Conservation (phyloP, 2,113 vertebrate species). For the Lagopus leucura region DNA sequence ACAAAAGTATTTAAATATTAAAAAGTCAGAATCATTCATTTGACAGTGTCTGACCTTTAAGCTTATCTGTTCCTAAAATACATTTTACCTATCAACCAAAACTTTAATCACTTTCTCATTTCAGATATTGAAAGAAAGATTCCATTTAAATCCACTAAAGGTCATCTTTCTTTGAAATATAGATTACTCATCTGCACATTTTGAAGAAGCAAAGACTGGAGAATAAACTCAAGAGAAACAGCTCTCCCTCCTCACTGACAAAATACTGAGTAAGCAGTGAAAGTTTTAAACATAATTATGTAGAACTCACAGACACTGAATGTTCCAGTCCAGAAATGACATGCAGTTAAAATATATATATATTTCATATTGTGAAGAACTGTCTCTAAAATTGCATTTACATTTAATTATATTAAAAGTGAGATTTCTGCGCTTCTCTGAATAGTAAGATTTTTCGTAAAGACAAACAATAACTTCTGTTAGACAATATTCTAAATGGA, state of each 20-base stretch:
- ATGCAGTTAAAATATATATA: not conserved
- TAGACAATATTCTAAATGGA: not conserved
- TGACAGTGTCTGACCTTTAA: conserved; percentile 82
- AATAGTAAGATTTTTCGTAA: not conserved
- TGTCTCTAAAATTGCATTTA: conserved; percentile 18
- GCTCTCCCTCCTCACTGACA: conserved; percentile 1
- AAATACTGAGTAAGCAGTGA: conserved; percentile 71
- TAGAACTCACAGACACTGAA: conserved; percentile 11
- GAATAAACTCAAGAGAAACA: conserved; percentile 53
- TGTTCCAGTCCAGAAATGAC: conserved; percentile 63
- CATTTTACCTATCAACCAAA: conserved; percentile 78
- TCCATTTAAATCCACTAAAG: conserved; percentile 82
- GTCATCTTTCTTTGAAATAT: conserved; percentile 81
- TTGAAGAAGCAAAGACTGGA: conserved; percentile 51
- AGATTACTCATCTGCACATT: conserved; percentile 72
- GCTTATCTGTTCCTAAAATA: conserved; percentile 80
- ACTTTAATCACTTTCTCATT: conserved; percentile 83
- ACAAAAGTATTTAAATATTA: conserved; percentile 76
- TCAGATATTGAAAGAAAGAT: conserved; percentile 81
- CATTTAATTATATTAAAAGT: not conserved
- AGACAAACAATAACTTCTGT: not conserved
- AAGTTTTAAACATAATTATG: conserved; percentile 72
- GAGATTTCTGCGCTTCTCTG: not conserved
- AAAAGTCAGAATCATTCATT: conserved; percentile 76
- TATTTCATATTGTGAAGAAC: not conserved